Evolutionary conservation across 2,888 invertebrate species (phyloP), one percentile per base, ranked within the genome.

Genomic region (Hermaeophaga mercurialis): DNA sequence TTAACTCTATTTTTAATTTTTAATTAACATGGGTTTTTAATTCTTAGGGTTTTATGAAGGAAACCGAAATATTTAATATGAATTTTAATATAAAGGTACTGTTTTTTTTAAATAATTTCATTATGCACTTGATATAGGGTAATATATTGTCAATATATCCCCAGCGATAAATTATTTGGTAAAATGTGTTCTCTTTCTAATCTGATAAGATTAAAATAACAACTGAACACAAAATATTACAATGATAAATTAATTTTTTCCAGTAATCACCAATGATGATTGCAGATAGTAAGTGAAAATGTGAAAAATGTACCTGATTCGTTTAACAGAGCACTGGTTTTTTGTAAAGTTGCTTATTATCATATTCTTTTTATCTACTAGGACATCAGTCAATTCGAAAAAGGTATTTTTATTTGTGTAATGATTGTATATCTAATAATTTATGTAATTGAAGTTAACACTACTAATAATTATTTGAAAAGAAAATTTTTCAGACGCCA

Each of bases 131-230:
- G n/a, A n/a, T n/a, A n/a, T n/a, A n/a, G n/a, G n/a, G n/a, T n/a
- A n/a, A n/a, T n/a, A n/a, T n/a, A n/a, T n/a, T n/a, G n/a, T n/a
- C n/a, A n/a, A n/a, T n/a, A n/a, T n/a, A n/a, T n/a, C n/a, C 22
- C 3, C 22, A 22, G 6, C 22, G 17, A 36, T 36, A 17, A 36
- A 36, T 36, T 17, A 36, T 36, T 17, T 9, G 15, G 36, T 36
- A 17, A 36, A 36, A 36, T 36, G 12, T 31, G 12, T 31, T 17
- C 22, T 22, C 8, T 8, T 17, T 24, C 43, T 58, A 44, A 44
- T 49, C 53, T 53, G 62, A 62, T 62, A 44, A 62, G 62, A 62
- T 62, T 59, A 59, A 34, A 12, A 41, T 4, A 18, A 48, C 58
- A 59, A 59, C 49, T 56, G 47, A 38, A 53, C 52, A 47, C n/a